Conservation (phyloP, 1,140 invertebrate species). For the Ooceraea biroi region DNA sequence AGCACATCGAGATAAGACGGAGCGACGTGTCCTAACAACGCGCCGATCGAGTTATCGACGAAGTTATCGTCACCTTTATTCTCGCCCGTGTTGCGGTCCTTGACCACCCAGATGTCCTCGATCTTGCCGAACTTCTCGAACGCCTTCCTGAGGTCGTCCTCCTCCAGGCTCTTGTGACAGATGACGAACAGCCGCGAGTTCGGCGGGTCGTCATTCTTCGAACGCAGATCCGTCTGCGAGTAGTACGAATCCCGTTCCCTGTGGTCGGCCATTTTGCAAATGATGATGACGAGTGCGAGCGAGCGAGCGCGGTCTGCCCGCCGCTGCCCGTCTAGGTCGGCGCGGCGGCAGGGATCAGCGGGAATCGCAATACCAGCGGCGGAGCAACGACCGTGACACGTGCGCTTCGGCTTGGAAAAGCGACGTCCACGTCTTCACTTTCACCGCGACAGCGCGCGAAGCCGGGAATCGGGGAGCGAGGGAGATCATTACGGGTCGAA, state of each 20-base stretch:
- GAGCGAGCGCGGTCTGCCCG: slow-evolving; percentile 57
- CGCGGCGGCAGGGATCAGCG: too few relatives aligned
- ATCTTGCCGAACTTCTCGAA: slow-evolving; percentile 94
- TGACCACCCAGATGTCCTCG: slow-evolving; percentile 95
- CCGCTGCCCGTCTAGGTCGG: slow-evolving; percentile 62
- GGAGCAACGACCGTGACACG: too few relatives aligned
- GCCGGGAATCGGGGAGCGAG: too few relatives aligned
- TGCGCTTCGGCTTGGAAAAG: too few relatives aligned
- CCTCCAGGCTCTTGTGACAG: slow-evolving; percentile 92
- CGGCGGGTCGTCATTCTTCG: slow-evolving; percentile 91
- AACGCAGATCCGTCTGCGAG: slow-evolving; percentile 82
- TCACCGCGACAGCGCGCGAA: too few relatives aligned
- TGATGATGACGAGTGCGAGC: slow-evolving; percentile 75
- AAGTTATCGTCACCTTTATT: slow-evolving; percentile 91
- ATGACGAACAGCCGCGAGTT: slow-evolving; percentile 95
- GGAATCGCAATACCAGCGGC: too few relatives aligned
- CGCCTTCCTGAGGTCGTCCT: slow-evolving; percentile 92
- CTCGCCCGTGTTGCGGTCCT: slow-evolving; percentile 93
- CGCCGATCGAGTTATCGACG: background rate
- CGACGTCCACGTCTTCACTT: too few relatives aligned
- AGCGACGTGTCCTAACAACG: too few relatives aligned
- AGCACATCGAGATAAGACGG: background rate
- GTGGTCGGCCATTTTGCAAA: slow-evolving; percentile 85
- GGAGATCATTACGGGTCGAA: too few relatives aligned
- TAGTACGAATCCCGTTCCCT: slow-evolving; percentile 83